phyloP scores from a whole-genome alignment of 30 jellyfish, hydroid and myxozoan species.

The Clytia hemisphaerica region DNA sequence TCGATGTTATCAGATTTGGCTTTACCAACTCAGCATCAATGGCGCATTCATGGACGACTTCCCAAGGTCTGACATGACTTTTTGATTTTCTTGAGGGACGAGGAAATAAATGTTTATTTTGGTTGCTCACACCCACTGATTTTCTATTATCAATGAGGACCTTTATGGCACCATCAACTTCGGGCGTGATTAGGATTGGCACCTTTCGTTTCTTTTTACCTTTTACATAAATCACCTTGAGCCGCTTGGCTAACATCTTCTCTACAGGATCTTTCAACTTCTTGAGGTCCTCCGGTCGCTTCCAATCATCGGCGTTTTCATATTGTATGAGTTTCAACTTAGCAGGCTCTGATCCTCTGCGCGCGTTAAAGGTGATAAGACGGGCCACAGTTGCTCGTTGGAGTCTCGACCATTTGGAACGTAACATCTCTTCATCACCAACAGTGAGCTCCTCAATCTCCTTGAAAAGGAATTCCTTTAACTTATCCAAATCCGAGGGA shows the following conservation, averaged over 20 bases:
- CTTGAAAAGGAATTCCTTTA: neutral
- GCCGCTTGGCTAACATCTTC: neutral
- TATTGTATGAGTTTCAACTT: too few species aligned
- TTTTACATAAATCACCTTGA: conserved; percentile 18
- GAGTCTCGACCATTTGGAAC: neutral
- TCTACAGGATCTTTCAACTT: neutral
- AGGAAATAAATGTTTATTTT: too few species aligned
- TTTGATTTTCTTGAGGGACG: too few species aligned
- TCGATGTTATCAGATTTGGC: too few species aligned
- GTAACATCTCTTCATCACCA: too few species aligned
- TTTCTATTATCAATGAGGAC: too few species aligned
- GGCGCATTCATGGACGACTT: too few species aligned
- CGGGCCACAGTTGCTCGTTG: neutral
- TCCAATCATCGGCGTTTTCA: neutral
- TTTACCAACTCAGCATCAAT: too few species aligned
- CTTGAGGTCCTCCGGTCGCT: neutral
- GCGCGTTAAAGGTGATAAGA: neutral
- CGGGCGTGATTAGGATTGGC: conserved; percentile 23
- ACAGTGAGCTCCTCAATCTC: neutral
- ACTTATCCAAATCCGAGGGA: neutral
- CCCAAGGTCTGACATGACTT: too few species aligned
- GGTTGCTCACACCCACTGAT: too few species aligned
- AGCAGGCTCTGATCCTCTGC: neutral
- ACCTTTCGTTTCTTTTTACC: conserved; percentile 18
- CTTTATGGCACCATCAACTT: conserved; percentile 7